These are phyloP conservation scores for Stenurella melanura DNA, from an alignment of 2,888 invertebrate genomes.

Conservation along the genomic window DNA sequence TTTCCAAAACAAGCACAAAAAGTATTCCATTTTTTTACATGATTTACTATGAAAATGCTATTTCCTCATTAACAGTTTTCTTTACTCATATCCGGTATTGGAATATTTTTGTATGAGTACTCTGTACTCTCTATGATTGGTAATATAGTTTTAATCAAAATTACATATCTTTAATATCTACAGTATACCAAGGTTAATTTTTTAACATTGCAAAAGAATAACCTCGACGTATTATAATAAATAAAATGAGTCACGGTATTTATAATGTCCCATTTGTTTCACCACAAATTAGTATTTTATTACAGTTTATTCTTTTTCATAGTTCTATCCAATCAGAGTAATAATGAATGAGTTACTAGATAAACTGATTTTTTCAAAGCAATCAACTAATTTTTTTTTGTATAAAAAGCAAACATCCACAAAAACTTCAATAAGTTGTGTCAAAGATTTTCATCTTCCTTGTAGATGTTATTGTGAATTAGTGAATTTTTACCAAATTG, in stretches of 20 bases:
- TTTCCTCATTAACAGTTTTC: neutral
- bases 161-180: neutral
- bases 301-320: neutral
- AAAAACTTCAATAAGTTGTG: too few species aligned
- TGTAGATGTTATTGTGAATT: too few species aligned
- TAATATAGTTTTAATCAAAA: neutral
- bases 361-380: too few species aligned
- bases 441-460: too few species aligned
- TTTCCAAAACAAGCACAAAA: neutral
- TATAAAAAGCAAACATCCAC: too few species aligned
- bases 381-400: too few species aligned
- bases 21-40: neutral
- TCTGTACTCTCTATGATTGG: neutral
- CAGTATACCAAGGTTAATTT: conserved; percentile 14
- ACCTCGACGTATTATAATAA: conserved; percentile 17
- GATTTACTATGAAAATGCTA: neutral
- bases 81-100: neutral
- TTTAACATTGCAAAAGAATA: conserved; percentile 20
- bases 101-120: neutral
- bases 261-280: conserved; percentile 15
- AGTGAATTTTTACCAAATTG: too few species aligned
- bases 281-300: neutral
- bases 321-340: neutral
- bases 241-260: conserved; percentile 22
- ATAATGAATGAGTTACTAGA: neutral